A percentile compares a stretch with the other conserved stretches of the same genome.
Conservation (phyloP, 2,113 vertebrate genomes). For the Mormoops blainvillei region DNA sequence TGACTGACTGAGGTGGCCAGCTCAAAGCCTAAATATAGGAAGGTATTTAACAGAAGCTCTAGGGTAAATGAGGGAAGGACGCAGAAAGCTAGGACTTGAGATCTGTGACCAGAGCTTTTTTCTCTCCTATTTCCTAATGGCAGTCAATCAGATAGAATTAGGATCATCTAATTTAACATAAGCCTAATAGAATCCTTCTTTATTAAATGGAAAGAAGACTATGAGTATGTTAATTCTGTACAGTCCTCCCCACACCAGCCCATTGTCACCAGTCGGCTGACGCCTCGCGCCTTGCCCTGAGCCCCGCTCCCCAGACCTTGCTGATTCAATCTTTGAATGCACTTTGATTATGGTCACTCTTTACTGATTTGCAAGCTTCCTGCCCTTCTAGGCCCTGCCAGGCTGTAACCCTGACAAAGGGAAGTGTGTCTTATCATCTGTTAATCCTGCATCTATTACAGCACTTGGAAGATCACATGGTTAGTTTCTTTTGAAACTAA, state of each 20-base stretch:
- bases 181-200: neutral
- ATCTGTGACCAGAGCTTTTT: neutral
- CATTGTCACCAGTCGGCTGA: neutral
- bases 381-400: neutral
- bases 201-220: neutral
- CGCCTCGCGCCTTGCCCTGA: neutral
- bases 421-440: neutral
- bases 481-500: neutral
- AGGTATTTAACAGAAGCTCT: neutral
- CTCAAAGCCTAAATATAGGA: neutral
- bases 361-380: neutral
- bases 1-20: neutral
- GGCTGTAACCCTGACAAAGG: neutral
- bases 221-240: neutral
- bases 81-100: neutral
- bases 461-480: neutral
- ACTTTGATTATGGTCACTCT: neutral
- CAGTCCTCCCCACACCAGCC: fast-evolving
- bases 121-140: neutral
- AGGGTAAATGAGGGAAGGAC: neutral
- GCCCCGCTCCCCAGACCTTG: neutral
- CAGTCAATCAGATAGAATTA: neutral
- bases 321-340: neutral
- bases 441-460: neutral
- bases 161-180: neutral